Evolutionary conservation across 2,888 invertebrate species (phyloP).

Genomic region (Plutella xylostella): DNA sequence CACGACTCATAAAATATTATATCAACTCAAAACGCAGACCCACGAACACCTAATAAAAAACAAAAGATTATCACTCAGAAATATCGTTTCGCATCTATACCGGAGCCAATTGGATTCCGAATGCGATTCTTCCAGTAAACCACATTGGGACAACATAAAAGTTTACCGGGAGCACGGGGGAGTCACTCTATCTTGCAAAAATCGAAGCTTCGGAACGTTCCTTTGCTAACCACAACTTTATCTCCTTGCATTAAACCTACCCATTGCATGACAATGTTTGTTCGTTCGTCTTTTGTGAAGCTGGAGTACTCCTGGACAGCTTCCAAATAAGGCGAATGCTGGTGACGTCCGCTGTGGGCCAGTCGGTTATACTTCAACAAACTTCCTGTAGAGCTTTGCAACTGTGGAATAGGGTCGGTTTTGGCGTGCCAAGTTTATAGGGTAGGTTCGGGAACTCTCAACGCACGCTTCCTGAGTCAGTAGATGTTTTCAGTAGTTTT

Average conservation of each 20-base stretch:
- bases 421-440: neutral
- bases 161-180: constrained; percentile 47
- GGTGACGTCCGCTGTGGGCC: constrained; percentile 51
- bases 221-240: too few species aligned
- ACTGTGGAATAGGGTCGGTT: constrained; percentile 24
- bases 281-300: too few species aligned
- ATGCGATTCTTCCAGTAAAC: constrained; percentile 37
- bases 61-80: neutral
- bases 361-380: constrained; percentile 30
- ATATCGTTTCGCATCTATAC: neutral
- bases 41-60: neutral
- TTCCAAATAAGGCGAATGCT: constrained; percentile 66
- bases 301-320: constrained; percentile 56
- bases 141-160: constrained; percentile 64
- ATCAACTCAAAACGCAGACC: too few species aligned
- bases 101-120: constrained; percentile 1
- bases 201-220: too few species aligned
- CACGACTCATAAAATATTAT: too few species aligned
- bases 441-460: constrained; percentile 27
- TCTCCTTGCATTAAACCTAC: too few species aligned
- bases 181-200: too few species aligned
- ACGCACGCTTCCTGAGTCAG: constrained; percentile 45
- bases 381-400: constrained; percentile 23
- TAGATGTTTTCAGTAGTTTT: constrained; percentile 43
- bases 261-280: too few species aligned